Conservation (phyloP, 2,797 vertebrate species). For the Pangasius sanitwongsei region DNA sequence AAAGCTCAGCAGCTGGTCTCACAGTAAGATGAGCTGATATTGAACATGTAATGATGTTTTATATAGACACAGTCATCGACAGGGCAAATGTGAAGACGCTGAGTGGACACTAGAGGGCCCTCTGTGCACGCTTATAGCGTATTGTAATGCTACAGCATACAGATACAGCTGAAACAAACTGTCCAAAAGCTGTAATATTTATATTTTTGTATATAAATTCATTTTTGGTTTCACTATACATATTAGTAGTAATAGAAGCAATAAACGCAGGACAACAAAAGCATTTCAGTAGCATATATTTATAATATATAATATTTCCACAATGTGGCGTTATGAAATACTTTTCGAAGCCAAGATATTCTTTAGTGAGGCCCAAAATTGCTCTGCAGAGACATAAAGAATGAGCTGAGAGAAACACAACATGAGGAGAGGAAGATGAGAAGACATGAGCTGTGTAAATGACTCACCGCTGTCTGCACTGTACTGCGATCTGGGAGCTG, state of each 20-base stretch:
- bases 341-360: not conserved
- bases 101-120: conserved; percentile 14
- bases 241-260: not conserved
- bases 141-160: too few relatives aligned
- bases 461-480: conserved; percentile 89
- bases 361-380: not conserved
- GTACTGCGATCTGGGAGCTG: conserved; percentile 86
- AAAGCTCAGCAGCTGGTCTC: not conserved
- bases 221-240: not conserved
- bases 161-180: not conserved
- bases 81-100: not conserved
- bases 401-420: not conserved
- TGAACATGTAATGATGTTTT: not conserved
- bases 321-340: not conserved
- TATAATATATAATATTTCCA: not conserved
- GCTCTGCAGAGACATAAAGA: not conserved
- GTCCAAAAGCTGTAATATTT: not conserved
- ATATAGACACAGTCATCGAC: not conserved
- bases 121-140: not conserved
- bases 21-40: not conserved
- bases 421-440: not conserved
- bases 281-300: not conserved
- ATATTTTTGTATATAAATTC: not conserved
- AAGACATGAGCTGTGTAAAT: conserved; percentile 55
- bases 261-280: not conserved